Percentiles rank a stretch among this genome's conserved stretches.
phyloP scores from a whole-genome alignment of 1,140 invertebrate species.

The Orchesella cincta region DNA sequence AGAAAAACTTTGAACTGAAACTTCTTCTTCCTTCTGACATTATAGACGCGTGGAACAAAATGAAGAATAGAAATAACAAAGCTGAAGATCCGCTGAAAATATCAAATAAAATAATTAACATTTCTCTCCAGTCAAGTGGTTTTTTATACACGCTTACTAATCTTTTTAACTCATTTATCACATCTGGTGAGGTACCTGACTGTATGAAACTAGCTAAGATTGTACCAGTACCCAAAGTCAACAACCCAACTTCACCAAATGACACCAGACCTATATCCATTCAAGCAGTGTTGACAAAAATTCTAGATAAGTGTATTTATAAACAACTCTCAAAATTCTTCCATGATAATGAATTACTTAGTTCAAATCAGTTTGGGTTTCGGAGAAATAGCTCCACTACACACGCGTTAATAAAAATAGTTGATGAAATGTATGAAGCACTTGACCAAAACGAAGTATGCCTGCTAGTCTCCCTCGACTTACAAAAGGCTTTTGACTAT shows the following conservation, averaged over 20 bases:
- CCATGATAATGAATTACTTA: slow-evolving; percentile 6
- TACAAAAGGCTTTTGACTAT: slow-evolving; percentile 1
- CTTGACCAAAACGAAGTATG: slow-evolving; percentile 10
- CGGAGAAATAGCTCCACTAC: not conserved
- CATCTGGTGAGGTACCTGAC: not conserved
- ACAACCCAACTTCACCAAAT: not conserved
- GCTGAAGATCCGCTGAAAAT: not conserved
- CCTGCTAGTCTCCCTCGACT: not conserved
- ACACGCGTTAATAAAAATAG: slow-evolving; percentile 2
- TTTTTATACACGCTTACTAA: not conserved
- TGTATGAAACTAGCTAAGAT: not conserved
- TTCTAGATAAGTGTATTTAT: slow-evolving; percentile 19
- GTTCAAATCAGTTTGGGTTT: slow-evolving; percentile 7
- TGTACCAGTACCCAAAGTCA: not conserved
- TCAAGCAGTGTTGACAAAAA: not conserved
- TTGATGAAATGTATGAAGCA: not conserved
- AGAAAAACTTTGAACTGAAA: not conserved
- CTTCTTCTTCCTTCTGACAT: not conserved
- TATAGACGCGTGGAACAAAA: not conserved
- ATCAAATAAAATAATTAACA: slow-evolving; percentile 14
- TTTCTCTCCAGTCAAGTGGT: not conserved
- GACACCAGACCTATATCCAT: slow-evolving; percentile 13
- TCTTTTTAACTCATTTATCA: slow-evolving; percentile 1
- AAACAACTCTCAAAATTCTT: not conserved
- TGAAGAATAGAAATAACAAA: not conserved